Base-by-base conservation (phyloP, 2,797 vertebrate species). In the Peromyscus eremicus region DNA sequence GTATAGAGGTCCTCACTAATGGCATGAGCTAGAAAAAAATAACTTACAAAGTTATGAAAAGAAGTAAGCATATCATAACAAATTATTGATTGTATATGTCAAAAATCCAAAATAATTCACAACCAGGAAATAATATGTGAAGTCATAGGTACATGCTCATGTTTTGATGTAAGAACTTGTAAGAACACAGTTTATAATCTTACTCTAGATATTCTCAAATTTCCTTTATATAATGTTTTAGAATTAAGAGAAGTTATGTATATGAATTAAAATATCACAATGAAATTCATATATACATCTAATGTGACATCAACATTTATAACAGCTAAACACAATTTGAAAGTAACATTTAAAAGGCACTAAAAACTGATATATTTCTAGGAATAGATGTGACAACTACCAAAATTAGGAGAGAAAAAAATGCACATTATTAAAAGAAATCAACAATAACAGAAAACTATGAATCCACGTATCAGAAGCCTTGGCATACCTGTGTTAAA, bases 21-120 rank as follows among this genome's bases (percentile, higher is more conserved):
- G 9, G 11, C n/a, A 83, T 90, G 64, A 80, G 0, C 16, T 46
- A 64, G 80, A 92, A 93, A 87, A 52, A 16, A 16, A 90, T 84
- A 89, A 82, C 21, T 71, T 80, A n/a, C 14, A 90, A 37, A 32
- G 11, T 4, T 71, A 40, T 94, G 25, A 75, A 93, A 94, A 62
- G 37, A 73, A 83, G 5, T 49, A 84, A 71, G 19, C 12, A 52
- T 70, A 6, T 64, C 37, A 66, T 66, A 92, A 80, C 43, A 92
- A 90, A 52, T 60, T 73, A 52, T 19, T 55, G 17, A 82, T 83
- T 92, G 86, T 90, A 23, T 73, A n/a, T 71, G 2, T 43, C 75
- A 52, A 94, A 85, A 92, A 68, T 87, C 40, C 46, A 95, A 83
- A 94, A 77, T 13, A 40, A 94, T 70, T 94, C 60, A 79, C 4